Conservation (phyloP, 1,140 invertebrate genomes). For the Saccostrea echinata region DNA sequence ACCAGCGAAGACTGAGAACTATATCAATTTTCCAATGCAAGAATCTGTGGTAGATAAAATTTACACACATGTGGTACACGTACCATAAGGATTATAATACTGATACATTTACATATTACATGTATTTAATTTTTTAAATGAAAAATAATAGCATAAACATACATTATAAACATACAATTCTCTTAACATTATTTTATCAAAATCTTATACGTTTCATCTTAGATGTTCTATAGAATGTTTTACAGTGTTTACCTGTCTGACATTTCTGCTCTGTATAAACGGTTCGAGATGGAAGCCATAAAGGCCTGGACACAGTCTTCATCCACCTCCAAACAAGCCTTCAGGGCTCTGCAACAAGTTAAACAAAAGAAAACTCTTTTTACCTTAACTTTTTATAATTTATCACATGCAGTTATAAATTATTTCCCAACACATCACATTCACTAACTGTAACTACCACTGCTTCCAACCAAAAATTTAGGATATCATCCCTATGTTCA, state of each 20-base stretch:
- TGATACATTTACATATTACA: too few relatives aligned
- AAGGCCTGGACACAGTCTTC: conserved; percentile 95
- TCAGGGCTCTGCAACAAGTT: conserved; percentile 84
- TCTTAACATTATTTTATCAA: neutral
- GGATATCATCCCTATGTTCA: too few relatives aligned
- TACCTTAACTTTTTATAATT: too few relatives aligned
- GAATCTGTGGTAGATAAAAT: neutral
- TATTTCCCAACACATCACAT: too few relatives aligned
- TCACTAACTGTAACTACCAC: too few relatives aligned
- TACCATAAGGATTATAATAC: too few relatives aligned
- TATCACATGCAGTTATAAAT: too few relatives aligned
- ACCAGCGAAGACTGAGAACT: neutral
- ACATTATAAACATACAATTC: neutral
- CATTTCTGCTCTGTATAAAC: conserved; percentile 87
- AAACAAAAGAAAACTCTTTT: neutral
- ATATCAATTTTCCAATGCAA: neutral
- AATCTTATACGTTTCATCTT: neutral
- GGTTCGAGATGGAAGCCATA: conserved; percentile 95
- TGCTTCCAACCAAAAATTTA: too few relatives aligned
- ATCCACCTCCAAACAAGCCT: conserved; percentile 92
- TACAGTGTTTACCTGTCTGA: conserved; percentile 79
- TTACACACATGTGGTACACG: neutral
- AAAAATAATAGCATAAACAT: too few relatives aligned
- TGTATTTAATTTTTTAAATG: too few relatives aligned
- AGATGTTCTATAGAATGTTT: neutral